Evolutionary conservation across 2,888 invertebrate genomes (phyloP), one percentile per base, ranked within the genome.

Genomic region (Syritta pipiens): DNA sequence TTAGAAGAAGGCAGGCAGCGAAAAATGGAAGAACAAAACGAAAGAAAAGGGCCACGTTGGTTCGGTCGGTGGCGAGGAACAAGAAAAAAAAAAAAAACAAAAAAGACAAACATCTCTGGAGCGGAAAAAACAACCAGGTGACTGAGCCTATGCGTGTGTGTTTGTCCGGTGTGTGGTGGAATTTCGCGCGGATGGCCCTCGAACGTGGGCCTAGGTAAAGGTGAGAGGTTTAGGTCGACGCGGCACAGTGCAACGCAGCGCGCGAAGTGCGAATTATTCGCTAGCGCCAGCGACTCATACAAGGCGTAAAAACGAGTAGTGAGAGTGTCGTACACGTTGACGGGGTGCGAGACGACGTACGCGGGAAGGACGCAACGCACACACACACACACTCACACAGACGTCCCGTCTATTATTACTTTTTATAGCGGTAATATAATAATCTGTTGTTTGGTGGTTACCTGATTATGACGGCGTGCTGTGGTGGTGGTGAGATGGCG

Each of bases 221-320:
- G 79, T 77, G 77, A 77, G 77, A 72, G 77, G 77, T 77, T 71
- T 77, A 77, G 71, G 71, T 77, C 77, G 71, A 60, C 71, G 71
- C 71, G 37, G n/a, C 19, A 28, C 20, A 59, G 22, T 40, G n/a
- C 46, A 62, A 28, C 42, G 51, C 57, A 55, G 48, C 30, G 62
- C 67, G 62, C 17, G 62, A 62, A 67, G 51, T 77, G 79, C 72
- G 79, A 79, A 74, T 67, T 74, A 62, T 74, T 68, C 14, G 62
- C 74, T 68, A 79, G 74, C 74, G 79, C 79, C 79, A 79, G 72
- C 60, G 35, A 53, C 28, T 28, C 7, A 30, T 59, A 77, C 71
- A 77, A 46, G 65, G 65, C 59, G 37, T 65, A 69, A 77, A 77
- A 71, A 77, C 71, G 77, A 71, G 65, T 77, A 67, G 53, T 65